Evolutionary conservation across 2,113 vertebrate species (phyloP), one percentile per base, ranked within the genome.

Genomic region (Ptilorrhoa leucosticta): DNA sequence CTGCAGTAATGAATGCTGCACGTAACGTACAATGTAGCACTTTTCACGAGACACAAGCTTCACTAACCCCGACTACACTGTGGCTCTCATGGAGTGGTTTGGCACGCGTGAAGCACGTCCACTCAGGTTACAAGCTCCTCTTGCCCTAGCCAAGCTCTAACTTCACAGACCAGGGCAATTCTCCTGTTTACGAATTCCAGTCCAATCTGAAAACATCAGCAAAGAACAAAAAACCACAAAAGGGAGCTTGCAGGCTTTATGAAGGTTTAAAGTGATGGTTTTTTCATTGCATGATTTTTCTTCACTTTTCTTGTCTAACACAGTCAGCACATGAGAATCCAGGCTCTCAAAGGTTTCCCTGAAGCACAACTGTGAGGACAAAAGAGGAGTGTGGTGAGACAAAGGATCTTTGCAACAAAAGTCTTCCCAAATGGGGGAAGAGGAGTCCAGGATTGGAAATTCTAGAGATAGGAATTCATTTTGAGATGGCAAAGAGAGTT

Each of bases 101-200:
- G 0, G 37, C 39, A 16, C 0, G 2, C 12, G 1, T 60, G 40
- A 78, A 57, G 27, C 15, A 1, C 1, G 8, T 15, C 37, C 0
- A 0, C 48, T 57, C 37, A 15, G 47, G 16, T 87, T 60, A 75
- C 4, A 10, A 50, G 37, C n/a, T 56, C 22, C 65, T 68, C 65
- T 42, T 70, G 31, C 23, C 27, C 45, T 16, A 31, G 61, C 26
- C 20, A n/a, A 63, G 26, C 31, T 76, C 51, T 50, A 17, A 58
- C 26, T 48, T 71, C 47, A 50, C 26, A 45, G 19, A 40, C 26
- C 47, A 82, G n/a, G 6, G 5, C 42, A 71, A 28, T 39, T 78
- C 44, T 63, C 30, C 45, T 12, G 16, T 24, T 56, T 10, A 47
- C 42, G 54, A 35, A 26, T 70, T 24, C 58, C 15, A 45, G 24